Percentiles rank a stretch among this genome's conserved stretches.
These are phyloP conservation scores for Siderastrea radians DNA, from an alignment of 92 coral and sea anemone genomes.

Conservation along the genomic window DNA sequence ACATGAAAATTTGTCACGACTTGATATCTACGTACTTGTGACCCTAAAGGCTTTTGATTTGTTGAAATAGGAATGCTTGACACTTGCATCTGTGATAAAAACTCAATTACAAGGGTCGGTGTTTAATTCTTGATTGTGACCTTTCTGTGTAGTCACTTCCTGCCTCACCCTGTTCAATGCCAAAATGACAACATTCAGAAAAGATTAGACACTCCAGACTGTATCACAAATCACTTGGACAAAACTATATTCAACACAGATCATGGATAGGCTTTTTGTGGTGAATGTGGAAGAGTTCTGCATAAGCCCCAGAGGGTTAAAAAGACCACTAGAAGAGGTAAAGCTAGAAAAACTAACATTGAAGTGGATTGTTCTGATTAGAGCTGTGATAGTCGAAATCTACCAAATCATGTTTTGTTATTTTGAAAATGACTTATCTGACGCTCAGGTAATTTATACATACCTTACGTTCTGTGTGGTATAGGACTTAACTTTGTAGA, in stretches of 20 bases:
- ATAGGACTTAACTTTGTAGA: background rate
- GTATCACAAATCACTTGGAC: background rate
- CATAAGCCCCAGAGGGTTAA: conserved; percentile 8
- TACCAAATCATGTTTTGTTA: background rate
- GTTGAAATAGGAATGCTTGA: background rate
- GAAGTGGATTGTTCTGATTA: background rate
- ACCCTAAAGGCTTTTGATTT: background rate
- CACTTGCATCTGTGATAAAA: background rate
- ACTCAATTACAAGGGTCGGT: background rate
- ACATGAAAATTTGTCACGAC: background rate
- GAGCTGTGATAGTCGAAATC: background rate
- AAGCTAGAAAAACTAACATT: background rate
- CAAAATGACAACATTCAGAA: conserved; percentile 6
- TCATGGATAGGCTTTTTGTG: too few species aligned
- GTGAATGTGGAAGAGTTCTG: conserved; percentile 7
- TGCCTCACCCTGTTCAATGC: conserved; percentile 14
- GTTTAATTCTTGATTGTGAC: background rate
- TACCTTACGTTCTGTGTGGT: background rate
- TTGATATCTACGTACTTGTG: background rate
- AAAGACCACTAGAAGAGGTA: conserved; percentile 14
- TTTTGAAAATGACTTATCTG: background rate
- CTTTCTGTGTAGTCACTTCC: background rate
- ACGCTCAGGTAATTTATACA: background rate
- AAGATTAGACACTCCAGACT: background rate
- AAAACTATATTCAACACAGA: background rate